Evolutionary conservation across 92 coral and sea anemone species (phyloP), one percentile per base, ranked within the genome.

Genomic region (Actinernus sp.): DNA sequence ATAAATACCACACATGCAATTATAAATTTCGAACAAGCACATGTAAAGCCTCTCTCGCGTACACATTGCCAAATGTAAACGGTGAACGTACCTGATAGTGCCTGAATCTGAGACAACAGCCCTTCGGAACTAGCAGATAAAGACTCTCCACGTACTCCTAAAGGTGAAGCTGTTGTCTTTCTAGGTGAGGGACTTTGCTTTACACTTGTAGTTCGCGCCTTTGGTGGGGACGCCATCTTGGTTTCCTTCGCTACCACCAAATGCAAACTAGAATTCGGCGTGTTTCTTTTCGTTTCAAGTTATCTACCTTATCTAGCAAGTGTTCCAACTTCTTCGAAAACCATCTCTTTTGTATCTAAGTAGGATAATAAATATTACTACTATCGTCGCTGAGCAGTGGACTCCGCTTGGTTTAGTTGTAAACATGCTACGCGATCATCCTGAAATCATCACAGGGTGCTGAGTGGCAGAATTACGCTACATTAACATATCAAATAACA

Each of bases 161-260:
- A 31, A 37, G 78, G 29, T 3, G 66, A 57, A 58, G 23, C 51
- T 44, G 58, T 57, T 26, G 33, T 54, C 46, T 70, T 70, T 1
- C 48, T 21, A 26, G 67, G 66, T 29, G 78, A 70, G 3, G 78
- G 43, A 3, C 58, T 19, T 7, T 61, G 26, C 47, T 19, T 11
- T 12, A 56, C 43, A 55, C 56, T 57, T 2, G 66, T 45, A 31
- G n/a, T 73, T 81, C 70, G 88, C 76, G 88, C 88, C 63, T 74
- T 81, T 31, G 82, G 53, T 14, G 76, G 70, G 51, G 88, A 81
- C 88, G 88, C 88, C 88, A 81, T 81, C 59, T 81, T 81, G 65
- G 73, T 81, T 73, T 77, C 88, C 78, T 70, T 70, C 78, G 78
- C 78, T 70, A 70, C 78, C 65, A 46, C 65, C 49, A 46, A 70